Conservation (phyloP, 2,113 vertebrate genomes). For the Alosa alosa region DNA sequence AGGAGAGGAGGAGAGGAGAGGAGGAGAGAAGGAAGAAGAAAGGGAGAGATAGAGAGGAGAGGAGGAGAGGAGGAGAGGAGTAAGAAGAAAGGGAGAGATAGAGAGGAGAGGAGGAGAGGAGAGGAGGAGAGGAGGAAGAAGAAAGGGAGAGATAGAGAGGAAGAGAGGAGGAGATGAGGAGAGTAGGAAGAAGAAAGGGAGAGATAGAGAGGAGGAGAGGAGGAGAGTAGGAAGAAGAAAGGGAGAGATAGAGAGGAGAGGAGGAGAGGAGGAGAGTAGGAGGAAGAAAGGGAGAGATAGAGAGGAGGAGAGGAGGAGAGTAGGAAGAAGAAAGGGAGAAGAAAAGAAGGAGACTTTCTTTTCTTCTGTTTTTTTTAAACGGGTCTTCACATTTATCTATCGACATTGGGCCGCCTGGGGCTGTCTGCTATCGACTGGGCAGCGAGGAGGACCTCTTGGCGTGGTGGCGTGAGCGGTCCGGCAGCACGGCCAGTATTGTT, state of each 20-base stretch:
- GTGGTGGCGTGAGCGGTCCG: too few species aligned
- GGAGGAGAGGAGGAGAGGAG: constrained; percentile 22
- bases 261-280: too few species aligned
- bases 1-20: constrained; percentile 44
- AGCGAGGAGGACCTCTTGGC: constrained; percentile 58
- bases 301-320: constrained; percentile 44
- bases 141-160: background rate
- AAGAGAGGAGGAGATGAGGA: too few species aligned
- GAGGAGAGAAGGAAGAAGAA: too few species aligned
- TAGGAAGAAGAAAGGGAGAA: constrained; percentile 24
- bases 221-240: constrained; percentile 33
- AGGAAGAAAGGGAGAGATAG: background rate
- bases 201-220: constrained; percentile 31
- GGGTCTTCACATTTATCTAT: constrained; percentile 69
- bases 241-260: constrained; percentile 18
- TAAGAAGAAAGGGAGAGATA: background rate
- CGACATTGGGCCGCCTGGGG: constrained; percentile 60
- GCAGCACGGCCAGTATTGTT: too few species aligned
- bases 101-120: background rate
- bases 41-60: background rate
- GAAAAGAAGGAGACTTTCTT: constrained; percentile 42
- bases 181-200: too few species aligned
- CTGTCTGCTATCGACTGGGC: constrained; percentile 70
- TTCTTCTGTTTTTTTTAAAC: background rate
- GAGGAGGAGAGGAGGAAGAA: background rate